phyloP scores from a whole-genome alignment of 2,113 vertebrate genomes.

The Columba janthina region DNA sequence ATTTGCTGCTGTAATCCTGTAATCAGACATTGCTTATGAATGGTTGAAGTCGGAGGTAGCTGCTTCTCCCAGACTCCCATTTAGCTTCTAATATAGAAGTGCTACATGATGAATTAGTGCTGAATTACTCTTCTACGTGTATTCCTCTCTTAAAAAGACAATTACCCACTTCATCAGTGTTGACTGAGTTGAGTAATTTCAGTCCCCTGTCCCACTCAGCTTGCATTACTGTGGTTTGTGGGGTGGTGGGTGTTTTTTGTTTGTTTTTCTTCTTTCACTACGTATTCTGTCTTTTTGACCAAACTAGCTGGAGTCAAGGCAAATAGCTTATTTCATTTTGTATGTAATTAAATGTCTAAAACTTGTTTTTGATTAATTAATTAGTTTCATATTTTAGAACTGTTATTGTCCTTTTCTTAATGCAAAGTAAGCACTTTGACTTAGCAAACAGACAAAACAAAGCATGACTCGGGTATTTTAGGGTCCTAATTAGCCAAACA shows the following conservation, averaged over 20 bases:
- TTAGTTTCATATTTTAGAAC: not conserved
- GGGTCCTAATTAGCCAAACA: not conserved
- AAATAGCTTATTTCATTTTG: not conserved
- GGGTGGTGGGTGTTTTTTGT: too few species aligned
- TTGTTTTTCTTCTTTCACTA: not conserved
- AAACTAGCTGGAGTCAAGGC: not conserved
- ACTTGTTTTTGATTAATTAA: not conserved
- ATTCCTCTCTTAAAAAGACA: not conserved
- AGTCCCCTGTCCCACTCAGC: not conserved
- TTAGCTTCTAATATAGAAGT: not conserved
- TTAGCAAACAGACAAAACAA: not conserved
- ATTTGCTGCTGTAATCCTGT: not conserved
- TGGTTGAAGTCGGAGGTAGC: not conserved
- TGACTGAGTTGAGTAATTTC: not conserved
- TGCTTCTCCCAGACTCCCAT: not conserved
- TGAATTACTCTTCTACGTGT: not conserved
- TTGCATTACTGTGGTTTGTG: not conserved
- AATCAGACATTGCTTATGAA: not conserved
- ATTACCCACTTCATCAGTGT: not conserved
- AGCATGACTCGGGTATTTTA: not conserved
- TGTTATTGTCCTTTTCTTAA: not conserved
- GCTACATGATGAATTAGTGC: not conserved
- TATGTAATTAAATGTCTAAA: not conserved
- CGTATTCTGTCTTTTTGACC: not conserved
- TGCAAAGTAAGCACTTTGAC: not conserved